These are phyloP conservation scores for Dynastes hyllus DNA, from an alignment of 2,888 invertebrate genomes.

Conservation along the genomic window DNA sequence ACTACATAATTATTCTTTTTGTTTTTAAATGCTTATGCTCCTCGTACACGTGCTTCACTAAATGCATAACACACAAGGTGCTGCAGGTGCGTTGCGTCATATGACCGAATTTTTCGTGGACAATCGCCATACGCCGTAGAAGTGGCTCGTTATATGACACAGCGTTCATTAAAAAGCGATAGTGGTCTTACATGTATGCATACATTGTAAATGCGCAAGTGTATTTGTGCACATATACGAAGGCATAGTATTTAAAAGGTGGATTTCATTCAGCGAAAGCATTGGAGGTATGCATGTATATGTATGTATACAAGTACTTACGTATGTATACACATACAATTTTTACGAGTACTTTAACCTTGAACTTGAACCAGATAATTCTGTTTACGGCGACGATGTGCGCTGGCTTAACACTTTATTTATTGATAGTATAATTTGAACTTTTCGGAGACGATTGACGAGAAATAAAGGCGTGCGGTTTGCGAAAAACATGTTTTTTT, in stretches of 20 bases:
- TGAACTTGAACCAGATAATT: constrained; percentile 50
- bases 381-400: constrained; percentile 44
- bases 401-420: constrained; percentile 22
- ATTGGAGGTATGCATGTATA: neutral
- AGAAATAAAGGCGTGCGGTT: too few species aligned
- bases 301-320: constrained; percentile 9
- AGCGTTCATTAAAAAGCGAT: constrained; percentile 28
- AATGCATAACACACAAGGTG: too few species aligned
- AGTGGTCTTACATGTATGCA: constrained; percentile 19
- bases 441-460: neutral
- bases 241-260: constrained; percentile 13
- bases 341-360: constrained; percentile 49
- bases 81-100: too few species aligned
- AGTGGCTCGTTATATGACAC: neutral
- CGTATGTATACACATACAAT: constrained; percentile 18
- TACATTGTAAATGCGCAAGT: constrained; percentile 6
- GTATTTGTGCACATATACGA: neutral
- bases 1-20: too few species aligned
- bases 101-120: too few species aligned
- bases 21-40: too few species aligned
- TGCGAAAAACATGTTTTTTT: too few species aligned
- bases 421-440: constrained; percentile 1
- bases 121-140: too few species aligned
- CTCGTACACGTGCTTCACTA: too few species aligned
- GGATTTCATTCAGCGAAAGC: constrained; percentile 11